Conservation (phyloP, 2,888 invertebrate genomes). For the Caradrina kadenii region DNA sequence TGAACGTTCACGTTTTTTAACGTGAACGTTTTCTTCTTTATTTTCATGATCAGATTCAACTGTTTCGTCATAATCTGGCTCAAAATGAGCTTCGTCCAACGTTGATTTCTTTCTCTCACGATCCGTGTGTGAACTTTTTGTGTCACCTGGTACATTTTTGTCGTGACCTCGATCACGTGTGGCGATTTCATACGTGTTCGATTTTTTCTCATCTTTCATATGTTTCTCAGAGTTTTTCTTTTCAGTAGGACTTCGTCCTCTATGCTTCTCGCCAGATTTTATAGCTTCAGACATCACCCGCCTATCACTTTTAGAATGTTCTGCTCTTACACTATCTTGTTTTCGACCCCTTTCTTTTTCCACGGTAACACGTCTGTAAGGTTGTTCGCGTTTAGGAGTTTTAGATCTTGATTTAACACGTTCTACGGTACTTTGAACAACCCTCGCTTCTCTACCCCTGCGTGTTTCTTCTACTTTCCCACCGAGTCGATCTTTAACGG, state of each 20-base stretch:
- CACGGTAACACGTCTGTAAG: constrained; percentile 88
- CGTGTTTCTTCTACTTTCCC: constrained; percentile 93
- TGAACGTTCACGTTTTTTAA: constrained; percentile 84
- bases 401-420: constrained; percentile 89
- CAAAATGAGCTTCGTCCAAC: constrained; percentile 93
- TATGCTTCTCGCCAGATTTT: constrained; percentile 74
- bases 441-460: constrained; percentile 87
- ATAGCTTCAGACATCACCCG: constrained; percentile 71
- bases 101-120: constrained; percentile 92
- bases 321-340: constrained; percentile 73
- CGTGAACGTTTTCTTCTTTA: constrained; percentile 87
- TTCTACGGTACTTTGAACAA: constrained; percentile 90
- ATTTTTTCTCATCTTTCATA: constrained; percentile 74
- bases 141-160: constrained; percentile 69
- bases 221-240: constrained; percentile 75
- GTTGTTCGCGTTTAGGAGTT: constrained; percentile 87
- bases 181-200: constrained; percentile 49
- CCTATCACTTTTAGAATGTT: constrained; percentile 76
- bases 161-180: constrained; percentile 65
- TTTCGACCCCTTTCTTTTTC: constrained; percentile 85
- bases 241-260: constrained; percentile 72
- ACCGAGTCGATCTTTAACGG: constrained; percentile 95
- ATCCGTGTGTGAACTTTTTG: constrained; percentile 70
- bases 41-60: constrained; percentile 91
- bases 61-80: constrained; percentile 93